Percentiles rank a stretch among this genome's conserved stretches.
These are phyloP conservation scores for Aspidiotus rigidus DNA, from an alignment of 2,888 invertebrate species.

Conservation along the genomic window DNA sequence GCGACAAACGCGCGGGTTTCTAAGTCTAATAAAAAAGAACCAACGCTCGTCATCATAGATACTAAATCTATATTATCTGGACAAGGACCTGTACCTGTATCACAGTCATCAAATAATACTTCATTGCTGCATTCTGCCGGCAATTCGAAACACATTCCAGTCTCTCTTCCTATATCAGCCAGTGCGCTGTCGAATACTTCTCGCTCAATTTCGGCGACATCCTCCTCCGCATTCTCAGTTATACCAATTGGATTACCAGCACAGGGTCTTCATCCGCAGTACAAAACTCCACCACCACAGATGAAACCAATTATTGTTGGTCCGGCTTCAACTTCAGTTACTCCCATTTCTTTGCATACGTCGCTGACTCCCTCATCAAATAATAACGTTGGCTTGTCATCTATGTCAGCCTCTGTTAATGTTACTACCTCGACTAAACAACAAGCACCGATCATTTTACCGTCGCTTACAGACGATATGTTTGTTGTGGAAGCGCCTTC, in stretches of 20 bases:
- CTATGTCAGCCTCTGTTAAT: too few species aligned
- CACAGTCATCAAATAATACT: slow-evolving; percentile 22
- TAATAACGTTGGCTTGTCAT: too few species aligned
- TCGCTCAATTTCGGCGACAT: neutral
- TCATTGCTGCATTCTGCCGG: slow-evolving; percentile 7
- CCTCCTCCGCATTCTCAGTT: slow-evolving; percentile 36
- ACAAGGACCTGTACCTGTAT: slow-evolving; percentile 50
- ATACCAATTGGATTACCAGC: slow-evolving; percentile 45
- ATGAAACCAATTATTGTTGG: slow-evolving; percentile 34
- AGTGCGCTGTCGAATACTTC: slow-evolving; percentile 17
- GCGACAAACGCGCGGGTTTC: slow-evolving; percentile 52
- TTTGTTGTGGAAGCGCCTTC: slow-evolving; percentile 87
- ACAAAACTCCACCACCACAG: slow-evolving; percentile 32
- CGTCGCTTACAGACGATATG: slow-evolving; percentile 82
- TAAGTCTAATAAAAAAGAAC: slow-evolving; percentile 54
- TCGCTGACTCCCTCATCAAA: neutral
- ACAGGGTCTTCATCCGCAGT: slow-evolving; percentile 51
- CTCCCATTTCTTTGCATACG: slow-evolving; percentile 3
- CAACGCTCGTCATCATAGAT: slow-evolving; percentile 68
- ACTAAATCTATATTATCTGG: slow-evolving; percentile 61
- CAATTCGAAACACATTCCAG: slow-evolving; percentile 18
- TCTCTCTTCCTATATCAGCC: slow-evolving; percentile 22
- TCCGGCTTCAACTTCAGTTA: slow-evolving; percentile 22
- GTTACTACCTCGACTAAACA: slow-evolving; percentile 37
- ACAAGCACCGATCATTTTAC: slow-evolving; percentile 56